Evolutionary conservation across 2,797 vertebrate species (phyloP), one percentile per base, ranked within the genome.

Genomic region (Chanos chanos): DNA sequence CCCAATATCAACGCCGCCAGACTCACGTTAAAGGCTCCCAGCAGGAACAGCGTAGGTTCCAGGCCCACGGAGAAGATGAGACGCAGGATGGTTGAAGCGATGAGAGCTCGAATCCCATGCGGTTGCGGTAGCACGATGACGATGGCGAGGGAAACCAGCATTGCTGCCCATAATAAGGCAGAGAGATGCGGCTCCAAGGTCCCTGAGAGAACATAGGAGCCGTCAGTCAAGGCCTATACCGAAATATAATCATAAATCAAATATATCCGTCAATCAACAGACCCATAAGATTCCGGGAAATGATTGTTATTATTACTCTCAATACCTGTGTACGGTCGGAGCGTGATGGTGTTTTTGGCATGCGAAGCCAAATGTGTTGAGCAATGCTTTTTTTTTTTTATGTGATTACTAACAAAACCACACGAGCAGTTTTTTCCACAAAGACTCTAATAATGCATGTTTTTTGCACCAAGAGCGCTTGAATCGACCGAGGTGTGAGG

Each of bases 21-120:
- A 84, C 96, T 95, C 79, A 99, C 96, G 0, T 98, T 99, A 78
- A 97, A 98, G 1, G 90, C 94, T 10, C 96, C 97, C 45, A 99
- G 89, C 1, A 98, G 87, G 61, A 97, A 94, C 44, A 99, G 67
- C 0, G 97, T 99, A 67, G 97, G 97, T 45, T 99, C 94, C 28
- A 98, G 80, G 12, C 97, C 97, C 0, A 98, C 92, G 0, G 96
- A 99, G 77, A 98, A 99, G 70, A 99, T 99, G 18, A 99, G 86
- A 0, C 97, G 90, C 7, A 99, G 81, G 66, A 99, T 99, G 2
- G 92, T 97, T 60, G 96, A 98, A n/a, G 95, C 95, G 2, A 99
- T 98, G 37, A 99, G 83, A 1, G 95, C 95, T 31, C 96, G 87
- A 81, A 98, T 93, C 56, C 96, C 96, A 0, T 99, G 96, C 18